Base-by-base conservation (phyloP, 2,888 invertebrate species). In the Polydrusus tereticollis region DNA sequence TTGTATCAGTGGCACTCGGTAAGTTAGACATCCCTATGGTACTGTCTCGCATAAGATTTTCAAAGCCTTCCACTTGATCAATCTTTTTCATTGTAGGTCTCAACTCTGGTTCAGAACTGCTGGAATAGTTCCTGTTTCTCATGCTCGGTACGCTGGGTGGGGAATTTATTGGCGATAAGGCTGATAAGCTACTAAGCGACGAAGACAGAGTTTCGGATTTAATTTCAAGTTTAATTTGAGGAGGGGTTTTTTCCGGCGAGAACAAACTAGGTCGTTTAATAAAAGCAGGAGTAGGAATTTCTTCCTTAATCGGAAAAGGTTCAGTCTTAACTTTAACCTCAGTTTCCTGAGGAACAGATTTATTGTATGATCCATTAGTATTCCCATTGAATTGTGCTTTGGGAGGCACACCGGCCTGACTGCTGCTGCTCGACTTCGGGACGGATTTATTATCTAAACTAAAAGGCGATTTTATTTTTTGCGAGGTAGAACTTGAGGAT, bases 221-320 rank as follows among this genome's bases (percentile, higher is more conserved):
- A 7, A 87, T 87, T 77, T 87, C 86, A 85, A 86, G 86, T 72
- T 88, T 74, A 2, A 87, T 87, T 45, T 62, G 55, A n/a, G 60
- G 69, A 4, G 89, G 88, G 0, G 88, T 87, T 72, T 89, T 90
- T 74, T 91, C 91, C 0, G 92, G 91, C 2, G 91, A 91, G 82
- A 92, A 92, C 33, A 92, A 81, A 12, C 92, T 91, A 0, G 89
- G 89, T 1, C 89, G 88, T 57, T 89, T 85, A 18, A 88, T 87
- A n/a, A 77, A 73, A 14, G 76, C 50, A 20, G 78, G 77, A 14
- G 75, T 77, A 23, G 77, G 74, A 26, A 77, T 72, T 66, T 80
- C 79, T 55, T 80, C 79, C 71, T 80, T 80, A 38, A 75, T 52
- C 26, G 70, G 65, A n/a, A 29, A 10, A 62, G 74, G 62, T 64